Evolutionary conservation across 2,888 invertebrate genomes (phyloP).

Genomic region (Coenonympha arcania): DNA sequence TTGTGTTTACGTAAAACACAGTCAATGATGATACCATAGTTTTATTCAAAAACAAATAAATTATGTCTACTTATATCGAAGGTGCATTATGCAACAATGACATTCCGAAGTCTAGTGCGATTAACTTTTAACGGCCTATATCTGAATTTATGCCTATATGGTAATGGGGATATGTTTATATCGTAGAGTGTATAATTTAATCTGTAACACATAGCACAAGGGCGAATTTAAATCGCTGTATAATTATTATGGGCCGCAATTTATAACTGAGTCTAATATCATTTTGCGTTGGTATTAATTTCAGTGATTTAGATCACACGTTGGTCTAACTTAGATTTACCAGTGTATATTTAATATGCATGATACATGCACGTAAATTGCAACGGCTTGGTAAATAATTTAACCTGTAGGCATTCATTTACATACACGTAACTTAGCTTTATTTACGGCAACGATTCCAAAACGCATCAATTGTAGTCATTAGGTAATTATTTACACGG

Average conservation of each 20-base stretch:
- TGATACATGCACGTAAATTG: background rate
- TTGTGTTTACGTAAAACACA: too few relatives aligned
- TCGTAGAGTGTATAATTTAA: background rate
- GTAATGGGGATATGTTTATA: background rate
- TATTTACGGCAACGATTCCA: too few relatives aligned
- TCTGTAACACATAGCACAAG: slow-evolving; percentile 6
- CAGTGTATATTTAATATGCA: background rate
- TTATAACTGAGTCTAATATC: slow-evolving; percentile 9
- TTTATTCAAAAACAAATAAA: background rate
- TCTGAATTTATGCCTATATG: background rate
- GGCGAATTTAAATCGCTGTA: background rate
- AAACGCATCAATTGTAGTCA: too few relatives aligned
- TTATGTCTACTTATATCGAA: background rate
- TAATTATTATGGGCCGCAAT: slow-evolving; percentile 6
- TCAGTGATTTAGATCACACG: background rate
- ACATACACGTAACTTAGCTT: background rate
- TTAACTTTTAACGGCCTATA: too few relatives aligned
- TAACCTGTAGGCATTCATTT: background rate
- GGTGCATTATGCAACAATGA: background rate
- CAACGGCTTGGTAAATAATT: background rate
- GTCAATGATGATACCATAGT: too few relatives aligned
- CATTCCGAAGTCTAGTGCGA: background rate
- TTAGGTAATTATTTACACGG: too few relatives aligned
- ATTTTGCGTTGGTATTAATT: background rate
- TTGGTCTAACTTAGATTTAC: background rate